Percentiles rank a stretch among this genome's conserved stretches.
phyloP scores from a whole-genome alignment of 2,797 vertebrate genomes.

The Phaenicophaeus curvirostris region DNA sequence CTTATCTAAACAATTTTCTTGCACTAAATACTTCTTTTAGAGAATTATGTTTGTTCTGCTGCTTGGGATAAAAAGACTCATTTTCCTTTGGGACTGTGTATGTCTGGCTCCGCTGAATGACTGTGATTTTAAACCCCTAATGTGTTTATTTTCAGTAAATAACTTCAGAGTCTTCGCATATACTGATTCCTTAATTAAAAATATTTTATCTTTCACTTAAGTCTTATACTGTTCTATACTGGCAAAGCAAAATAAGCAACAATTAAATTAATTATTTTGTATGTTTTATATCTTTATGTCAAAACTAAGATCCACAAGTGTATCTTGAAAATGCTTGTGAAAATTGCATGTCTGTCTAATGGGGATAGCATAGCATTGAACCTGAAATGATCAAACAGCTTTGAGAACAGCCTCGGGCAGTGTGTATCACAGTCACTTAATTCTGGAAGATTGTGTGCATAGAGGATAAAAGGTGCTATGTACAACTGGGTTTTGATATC shows the following conservation, averaged over 20 bases:
- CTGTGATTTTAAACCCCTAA: neutral
- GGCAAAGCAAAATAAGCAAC: neutral
- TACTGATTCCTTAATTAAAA: neutral
- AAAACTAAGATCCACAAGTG: neutral
- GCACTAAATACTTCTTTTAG: neutral
- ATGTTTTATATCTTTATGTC: neutral
- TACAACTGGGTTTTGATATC: neutral
- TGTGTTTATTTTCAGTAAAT: neutral
- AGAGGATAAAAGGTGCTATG: neutral
- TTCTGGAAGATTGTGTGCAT: neutral
- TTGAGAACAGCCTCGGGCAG: neutral
- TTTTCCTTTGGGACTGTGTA: neutral
- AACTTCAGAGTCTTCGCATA: neutral
- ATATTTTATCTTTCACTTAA: neutral
- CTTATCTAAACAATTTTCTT: neutral
- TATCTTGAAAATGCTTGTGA: neutral
- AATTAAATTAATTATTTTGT: neutral
- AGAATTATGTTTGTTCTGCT: neutral
- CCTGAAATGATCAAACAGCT: neutral
- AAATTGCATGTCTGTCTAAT: neutral
- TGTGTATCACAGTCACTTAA: neutral
- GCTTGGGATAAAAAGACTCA: neutral
- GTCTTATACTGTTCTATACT: neutral
- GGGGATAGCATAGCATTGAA: neutral
- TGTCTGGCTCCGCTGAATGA: neutral